A percentile compares a stretch with the other conserved stretches of the same genome.
phyloP scores from a whole-genome alignment of 2,797 vertebrate species.

The Saguinus oedipus region DNA sequence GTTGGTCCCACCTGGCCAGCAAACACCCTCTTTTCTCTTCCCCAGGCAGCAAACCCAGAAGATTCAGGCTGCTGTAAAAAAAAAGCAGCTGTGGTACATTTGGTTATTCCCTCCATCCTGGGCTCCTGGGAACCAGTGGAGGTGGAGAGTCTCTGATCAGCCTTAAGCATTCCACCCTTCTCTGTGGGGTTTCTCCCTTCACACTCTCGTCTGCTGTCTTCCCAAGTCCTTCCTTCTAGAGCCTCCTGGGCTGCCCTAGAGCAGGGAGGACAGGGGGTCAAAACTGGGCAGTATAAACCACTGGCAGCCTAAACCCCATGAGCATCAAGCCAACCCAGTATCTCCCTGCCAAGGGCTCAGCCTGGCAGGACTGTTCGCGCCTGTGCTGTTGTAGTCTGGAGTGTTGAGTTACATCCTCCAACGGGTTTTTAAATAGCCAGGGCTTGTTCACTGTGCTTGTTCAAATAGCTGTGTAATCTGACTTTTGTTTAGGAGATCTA shows the following conservation, averaged over 20 bases:
- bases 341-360: not conserved
- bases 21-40: not conserved
- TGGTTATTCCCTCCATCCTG: not conserved
- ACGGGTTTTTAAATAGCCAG: not conserved
- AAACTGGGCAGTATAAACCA: not conserved
- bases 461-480: not conserved
- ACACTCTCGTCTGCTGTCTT: not conserved
- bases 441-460: not conserved
- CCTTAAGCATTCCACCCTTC: not conserved
- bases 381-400: not conserved
- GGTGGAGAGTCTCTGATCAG: not conserved
- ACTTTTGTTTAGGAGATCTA: not conserved
- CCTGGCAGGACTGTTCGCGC: accelerated
- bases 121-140: not conserved
- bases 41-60: not conserved
- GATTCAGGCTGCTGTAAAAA: not conserved
- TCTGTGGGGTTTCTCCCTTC: not conserved
- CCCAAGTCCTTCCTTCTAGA: not conserved
- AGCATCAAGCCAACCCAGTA: not conserved
- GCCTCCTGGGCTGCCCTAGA: not conserved
- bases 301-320: not conserved
- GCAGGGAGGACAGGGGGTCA: not conserved
- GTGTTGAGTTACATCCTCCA: not conserved
- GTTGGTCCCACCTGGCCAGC: not conserved
- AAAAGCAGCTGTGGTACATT: not conserved